These are phyloP conservation scores for Chauna torquata DNA, from an alignment of 2,113 vertebrate species.

Conservation along the genomic window DNA sequence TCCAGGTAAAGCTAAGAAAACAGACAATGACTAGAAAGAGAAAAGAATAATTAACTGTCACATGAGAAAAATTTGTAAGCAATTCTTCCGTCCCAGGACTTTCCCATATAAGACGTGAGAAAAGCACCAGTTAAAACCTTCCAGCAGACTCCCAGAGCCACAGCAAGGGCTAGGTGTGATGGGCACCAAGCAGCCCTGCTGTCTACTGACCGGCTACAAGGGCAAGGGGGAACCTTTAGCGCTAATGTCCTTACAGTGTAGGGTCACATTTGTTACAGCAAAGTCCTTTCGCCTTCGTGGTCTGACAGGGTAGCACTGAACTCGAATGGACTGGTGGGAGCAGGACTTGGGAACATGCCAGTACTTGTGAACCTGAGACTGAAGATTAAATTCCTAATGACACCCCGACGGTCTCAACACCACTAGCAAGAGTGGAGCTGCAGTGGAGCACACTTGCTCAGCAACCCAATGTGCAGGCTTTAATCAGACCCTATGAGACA, in stretches of 20 bases:
- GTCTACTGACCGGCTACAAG: not conserved
- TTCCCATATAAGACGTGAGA: not conserved
- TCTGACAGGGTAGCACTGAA: not conserved
- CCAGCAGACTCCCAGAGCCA: not conserved
- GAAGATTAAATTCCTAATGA: not conserved
- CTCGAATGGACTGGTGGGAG: rapidly evolving
- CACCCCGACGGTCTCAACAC: not conserved
- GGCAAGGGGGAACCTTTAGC: not conserved
- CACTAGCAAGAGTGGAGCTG: not conserved
- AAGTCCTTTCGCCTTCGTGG: not conserved
- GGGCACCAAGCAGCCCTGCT: not conserved
- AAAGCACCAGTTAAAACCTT: not conserved
- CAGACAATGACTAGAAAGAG: not conserved
- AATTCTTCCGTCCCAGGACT: not conserved
- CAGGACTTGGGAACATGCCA: not conserved
- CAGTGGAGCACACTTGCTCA: not conserved
- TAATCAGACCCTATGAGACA: not conserved
- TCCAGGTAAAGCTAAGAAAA: constrained; percentile 13
- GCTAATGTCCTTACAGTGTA: rapidly evolving
- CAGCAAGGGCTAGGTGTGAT: not conserved
- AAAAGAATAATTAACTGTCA: not conserved
- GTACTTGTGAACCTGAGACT: not conserved
- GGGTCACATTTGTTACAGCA: not conserved
- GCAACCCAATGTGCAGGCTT: rapidly evolving
- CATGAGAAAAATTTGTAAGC: not conserved